Evolutionary conservation across 2,113 vertebrate species (phyloP).

Genomic region (Vireo altiloquus): DNA sequence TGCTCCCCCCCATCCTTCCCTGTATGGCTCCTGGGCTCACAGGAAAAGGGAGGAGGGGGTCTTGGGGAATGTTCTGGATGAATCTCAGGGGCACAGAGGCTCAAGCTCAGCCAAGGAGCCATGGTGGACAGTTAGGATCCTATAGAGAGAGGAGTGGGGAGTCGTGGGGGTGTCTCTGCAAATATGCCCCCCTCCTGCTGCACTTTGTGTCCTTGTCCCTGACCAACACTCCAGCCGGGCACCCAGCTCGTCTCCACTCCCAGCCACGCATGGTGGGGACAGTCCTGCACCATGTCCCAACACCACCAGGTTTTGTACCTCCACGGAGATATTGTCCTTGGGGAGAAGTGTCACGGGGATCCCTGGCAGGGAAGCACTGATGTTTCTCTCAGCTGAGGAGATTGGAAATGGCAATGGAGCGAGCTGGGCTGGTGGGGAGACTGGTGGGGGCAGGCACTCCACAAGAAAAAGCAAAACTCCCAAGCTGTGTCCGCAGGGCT

Average conservation of each 20-base stretch:
- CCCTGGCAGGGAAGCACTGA: neutral
- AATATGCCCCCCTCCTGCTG: neutral
- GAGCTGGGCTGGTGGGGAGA: neutral
- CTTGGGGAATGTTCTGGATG: neutral
- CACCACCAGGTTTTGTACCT: neutral
- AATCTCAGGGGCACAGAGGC: neutral
- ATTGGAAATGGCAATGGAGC: neutral
- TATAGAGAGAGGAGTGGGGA: neutral
- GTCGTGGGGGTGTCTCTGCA: neutral
- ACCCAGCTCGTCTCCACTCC: neutral
- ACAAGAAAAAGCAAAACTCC: neutral
- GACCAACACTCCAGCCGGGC: accelerated
- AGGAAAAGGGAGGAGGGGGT: neutral
- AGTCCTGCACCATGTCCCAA: neutral
- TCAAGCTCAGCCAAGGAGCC: neutral
- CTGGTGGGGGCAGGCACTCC: accelerated
- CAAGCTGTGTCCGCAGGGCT: neutral
- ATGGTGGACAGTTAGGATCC: neutral
- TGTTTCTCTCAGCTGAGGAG: neutral
- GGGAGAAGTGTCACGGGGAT: neutral
- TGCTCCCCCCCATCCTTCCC: neutral
- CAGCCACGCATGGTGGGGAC: accelerated
- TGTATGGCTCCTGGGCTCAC: accelerated
- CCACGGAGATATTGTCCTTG: neutral
- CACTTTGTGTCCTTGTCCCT: neutral